Conservation (phyloP, 2,797 vertebrate species). For the Hydrophis major region DNA sequence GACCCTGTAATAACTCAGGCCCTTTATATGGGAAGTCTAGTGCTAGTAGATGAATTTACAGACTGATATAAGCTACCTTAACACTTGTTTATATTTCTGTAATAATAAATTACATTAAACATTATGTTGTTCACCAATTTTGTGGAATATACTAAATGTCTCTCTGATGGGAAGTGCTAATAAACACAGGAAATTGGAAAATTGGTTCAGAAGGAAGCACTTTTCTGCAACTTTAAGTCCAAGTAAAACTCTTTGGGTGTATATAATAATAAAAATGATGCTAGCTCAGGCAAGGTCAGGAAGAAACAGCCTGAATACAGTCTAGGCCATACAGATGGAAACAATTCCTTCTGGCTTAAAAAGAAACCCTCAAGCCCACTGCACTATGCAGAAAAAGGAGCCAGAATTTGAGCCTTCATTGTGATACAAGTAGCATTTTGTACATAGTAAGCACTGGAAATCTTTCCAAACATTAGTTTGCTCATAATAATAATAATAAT, state of each 20-base stretch:
- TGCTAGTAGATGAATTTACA: constrained; percentile 22
- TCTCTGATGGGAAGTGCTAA: neutral
- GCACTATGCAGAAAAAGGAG: neutral
- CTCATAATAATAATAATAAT: neutral
- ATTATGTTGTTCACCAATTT: neutral
- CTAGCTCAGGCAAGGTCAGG: neutral
- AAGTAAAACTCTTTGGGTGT: neutral
- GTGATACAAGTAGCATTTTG: neutral
- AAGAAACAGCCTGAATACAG: neutral
- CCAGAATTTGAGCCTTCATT: neutral
- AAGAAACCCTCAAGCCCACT: neutral
- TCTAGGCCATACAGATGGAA: neutral
- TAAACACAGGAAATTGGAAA: neutral
- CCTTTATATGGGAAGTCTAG: constrained; percentile 11
- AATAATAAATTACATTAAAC: constrained; percentile 20
- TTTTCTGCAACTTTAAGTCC: neutral
- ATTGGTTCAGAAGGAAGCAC: constrained; percentile 4
- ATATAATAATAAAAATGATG: neutral
- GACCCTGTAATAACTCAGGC: constrained; percentile 4
- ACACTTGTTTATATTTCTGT: constrained; percentile 21
- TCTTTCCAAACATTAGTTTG: neutral
- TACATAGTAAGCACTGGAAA: neutral
- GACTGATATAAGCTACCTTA: neutral
- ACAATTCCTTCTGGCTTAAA: neutral
- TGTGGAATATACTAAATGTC: neutral